Conservation (phyloP, 1,140 invertebrate genomes). For the Drosophila orena region DNA sequence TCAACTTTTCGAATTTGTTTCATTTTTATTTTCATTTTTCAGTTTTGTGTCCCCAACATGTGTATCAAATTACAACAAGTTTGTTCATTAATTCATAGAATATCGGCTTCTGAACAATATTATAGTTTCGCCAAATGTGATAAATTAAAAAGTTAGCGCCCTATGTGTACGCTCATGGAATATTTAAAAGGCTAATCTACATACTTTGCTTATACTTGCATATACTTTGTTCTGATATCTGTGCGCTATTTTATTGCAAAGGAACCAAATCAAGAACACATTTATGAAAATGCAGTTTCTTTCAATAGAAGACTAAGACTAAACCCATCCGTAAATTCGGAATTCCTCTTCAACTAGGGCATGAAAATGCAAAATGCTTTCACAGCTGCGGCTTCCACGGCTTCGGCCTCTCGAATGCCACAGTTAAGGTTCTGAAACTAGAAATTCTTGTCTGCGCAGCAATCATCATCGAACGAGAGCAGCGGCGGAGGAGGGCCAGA, state of each 20-base stretch:
- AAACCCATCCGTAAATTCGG: not conserved
- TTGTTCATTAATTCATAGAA: conserved; percentile 6
- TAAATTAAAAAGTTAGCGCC: not conserved
- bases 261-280: not conserved
- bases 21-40: not conserved
- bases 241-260: no score
- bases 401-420: conserved; percentile 52
- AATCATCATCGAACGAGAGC: conserved; percentile 70
- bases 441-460: conserved; percentile 78
- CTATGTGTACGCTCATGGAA: not conserved
- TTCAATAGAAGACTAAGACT: not conserved
- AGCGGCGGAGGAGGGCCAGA: not conserved
- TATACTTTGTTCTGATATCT: no score
- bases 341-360: conserved; percentile 15
- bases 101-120: conserved; percentile 1
- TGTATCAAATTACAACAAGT: conserved; percentile 23
- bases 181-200: not conserved
- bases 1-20: not conserved
- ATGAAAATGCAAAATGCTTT: conserved; percentile 78
- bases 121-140: not conserved
- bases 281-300: not conserved
- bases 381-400: conserved; percentile 47
- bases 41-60: not conserved
- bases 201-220: no score
- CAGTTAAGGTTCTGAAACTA: conserved; percentile 74